phyloP scores from a whole-genome alignment of 2,888 invertebrate genomes.

The Hemithea aestivaria region DNA sequence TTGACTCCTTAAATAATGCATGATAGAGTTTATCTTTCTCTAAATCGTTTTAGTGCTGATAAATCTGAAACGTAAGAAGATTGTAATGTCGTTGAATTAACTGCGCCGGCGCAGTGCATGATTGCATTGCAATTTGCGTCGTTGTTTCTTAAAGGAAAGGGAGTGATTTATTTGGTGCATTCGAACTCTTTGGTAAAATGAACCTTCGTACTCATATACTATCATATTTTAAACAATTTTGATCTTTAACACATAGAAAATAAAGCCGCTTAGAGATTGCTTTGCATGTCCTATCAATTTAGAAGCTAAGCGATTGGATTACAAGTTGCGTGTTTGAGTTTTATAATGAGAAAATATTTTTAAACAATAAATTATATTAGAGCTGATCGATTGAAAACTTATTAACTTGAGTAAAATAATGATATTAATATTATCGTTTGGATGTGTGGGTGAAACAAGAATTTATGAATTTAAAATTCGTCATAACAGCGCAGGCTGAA shows the following conservation, averaged over 20 bases:
- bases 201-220: not conserved
- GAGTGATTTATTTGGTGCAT: conserved; percentile 14
- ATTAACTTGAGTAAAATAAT: too few relatives aligned
- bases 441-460: too few relatives aligned
- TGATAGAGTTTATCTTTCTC: conserved; percentile 21
- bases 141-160: conserved; percentile 46
- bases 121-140: conserved; percentile 59
- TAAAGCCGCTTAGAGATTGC: not conserved
- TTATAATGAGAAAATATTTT: not conserved
- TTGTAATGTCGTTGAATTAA: conserved; percentile 61
- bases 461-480: too few relatives aligned
- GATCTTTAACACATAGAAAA: too few relatives aligned
- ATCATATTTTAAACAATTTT: not conserved
- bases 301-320: too few relatives aligned
- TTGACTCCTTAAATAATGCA: conserved; percentile 20
- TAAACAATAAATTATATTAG: too few relatives aligned
- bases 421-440: too few relatives aligned
- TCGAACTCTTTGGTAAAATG: conserved; percentile 9
- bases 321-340: not conserved
- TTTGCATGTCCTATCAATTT: too few relatives aligned
- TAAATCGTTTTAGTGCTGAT: not conserved
- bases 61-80: conserved; percentile 15
- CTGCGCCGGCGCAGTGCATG: conserved; percentile 61
- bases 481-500: too few relatives aligned
- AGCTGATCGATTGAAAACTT: too few relatives aligned